These are phyloP conservation scores for Hapalemur alaotrensis DNA, from an alignment of 2,797 vertebrate genomes.

Conservation along the genomic window DNA sequence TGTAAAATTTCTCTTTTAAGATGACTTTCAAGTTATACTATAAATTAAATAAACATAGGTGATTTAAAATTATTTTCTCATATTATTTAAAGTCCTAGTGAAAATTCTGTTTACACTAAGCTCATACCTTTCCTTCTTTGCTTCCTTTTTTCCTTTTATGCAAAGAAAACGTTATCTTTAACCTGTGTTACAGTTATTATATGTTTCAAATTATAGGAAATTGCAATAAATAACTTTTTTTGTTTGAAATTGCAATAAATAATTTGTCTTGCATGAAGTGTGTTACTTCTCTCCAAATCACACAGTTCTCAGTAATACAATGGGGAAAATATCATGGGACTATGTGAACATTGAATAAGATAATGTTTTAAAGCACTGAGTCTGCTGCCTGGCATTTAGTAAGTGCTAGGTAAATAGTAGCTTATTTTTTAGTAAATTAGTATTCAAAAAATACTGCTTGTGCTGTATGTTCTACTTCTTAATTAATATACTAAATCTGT, in stretches of 20 bases:
- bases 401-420: not conserved
- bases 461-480: not conserved
- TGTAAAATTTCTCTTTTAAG: conserved; percentile 30
- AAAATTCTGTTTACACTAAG: not conserved
- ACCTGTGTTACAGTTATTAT: not conserved
- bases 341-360: not conserved
- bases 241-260: not conserved
- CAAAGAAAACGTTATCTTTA: not conserved
- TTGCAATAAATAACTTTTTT: not conserved
- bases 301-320: not conserved
- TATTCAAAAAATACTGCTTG: not conserved
- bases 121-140: not conserved
- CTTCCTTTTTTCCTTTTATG: not conserved
- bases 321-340: not conserved
- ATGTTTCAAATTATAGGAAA: not conserved
- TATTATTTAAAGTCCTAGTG: not conserved
- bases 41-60: not conserved
- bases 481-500: not conserved
- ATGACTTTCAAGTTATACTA: not conserved
- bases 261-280: not conserved
- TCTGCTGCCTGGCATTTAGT: not conserved
- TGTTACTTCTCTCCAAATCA: not conserved
- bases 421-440: conserved; percentile 5
- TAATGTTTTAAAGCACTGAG: not conserved
- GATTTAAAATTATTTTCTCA: not conserved